Conservation (phyloP, 2,888 invertebrate genomes). For the Lampropteryx suffumata region DNA sequence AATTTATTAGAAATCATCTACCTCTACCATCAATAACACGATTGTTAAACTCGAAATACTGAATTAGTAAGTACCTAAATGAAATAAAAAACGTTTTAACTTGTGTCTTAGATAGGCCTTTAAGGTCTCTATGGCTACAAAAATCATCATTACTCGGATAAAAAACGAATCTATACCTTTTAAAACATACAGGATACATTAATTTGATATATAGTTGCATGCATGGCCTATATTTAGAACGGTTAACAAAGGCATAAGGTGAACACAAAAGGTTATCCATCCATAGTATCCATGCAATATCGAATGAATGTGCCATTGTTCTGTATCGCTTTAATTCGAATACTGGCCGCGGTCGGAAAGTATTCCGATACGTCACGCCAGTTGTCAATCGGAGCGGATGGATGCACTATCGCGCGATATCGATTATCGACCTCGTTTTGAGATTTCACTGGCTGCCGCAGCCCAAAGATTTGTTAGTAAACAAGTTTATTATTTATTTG, state of each 20-base stretch:
- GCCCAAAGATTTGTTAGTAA: constrained; percentile 38
- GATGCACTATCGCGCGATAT: constrained; percentile 68
- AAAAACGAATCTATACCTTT: too few species aligned
- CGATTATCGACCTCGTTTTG: constrained; percentile 68
- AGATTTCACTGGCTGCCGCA: constrained; percentile 46
- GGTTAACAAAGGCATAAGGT: constrained; percentile 5
- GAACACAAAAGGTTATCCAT: constrained; percentile 17
- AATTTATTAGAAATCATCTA: too few species aligned
- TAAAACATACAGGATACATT: neutral
- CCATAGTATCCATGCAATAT: constrained; percentile 14
- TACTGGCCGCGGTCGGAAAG: constrained; percentile 54
- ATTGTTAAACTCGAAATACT: too few species aligned
- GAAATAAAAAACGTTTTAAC: too few species aligned
- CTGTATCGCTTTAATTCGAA: constrained; percentile 6
- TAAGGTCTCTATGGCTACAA: too few species aligned
- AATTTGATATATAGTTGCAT: neutral
- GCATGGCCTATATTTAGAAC: constrained; percentile 7
- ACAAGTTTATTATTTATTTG: constrained; percentile 7
- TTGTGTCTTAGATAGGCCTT: too few species aligned
- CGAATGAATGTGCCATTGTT: constrained; percentile 21
- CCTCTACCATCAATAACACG: too few species aligned
- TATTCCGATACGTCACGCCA: constrained; percentile 69
- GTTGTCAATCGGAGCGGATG: constrained; percentile 73
- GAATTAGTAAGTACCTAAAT: too few species aligned
- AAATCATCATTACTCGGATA: too few species aligned